Percentiles rank a stretch among this genome's conserved stretches.
These are phyloP conservation scores for Synaphobranchus kaupii DNA, from an alignment of 2,797 vertebrate genomes.

Conservation along the genomic window DNA sequence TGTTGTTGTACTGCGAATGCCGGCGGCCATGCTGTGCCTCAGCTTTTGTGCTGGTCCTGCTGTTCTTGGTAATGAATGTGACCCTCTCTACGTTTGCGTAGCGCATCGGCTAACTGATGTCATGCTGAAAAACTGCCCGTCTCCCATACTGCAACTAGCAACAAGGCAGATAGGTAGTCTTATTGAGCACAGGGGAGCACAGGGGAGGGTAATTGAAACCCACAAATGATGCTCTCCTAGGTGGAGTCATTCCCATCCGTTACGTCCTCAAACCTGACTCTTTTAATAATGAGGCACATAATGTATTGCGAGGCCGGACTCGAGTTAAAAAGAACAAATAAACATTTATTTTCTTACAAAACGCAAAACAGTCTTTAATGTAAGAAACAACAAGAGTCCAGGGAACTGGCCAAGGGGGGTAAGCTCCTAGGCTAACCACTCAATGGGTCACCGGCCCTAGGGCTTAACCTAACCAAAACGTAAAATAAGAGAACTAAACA, in stretches of 20 bases:
- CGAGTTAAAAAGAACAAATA: no score
- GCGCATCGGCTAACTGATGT: not conserved
- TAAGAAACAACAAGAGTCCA: no score
- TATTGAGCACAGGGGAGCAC: slow-evolving; percentile 17
- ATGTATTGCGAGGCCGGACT: no score
- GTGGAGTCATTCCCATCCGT: not conserved
- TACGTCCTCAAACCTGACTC: no score
- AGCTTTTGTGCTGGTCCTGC: not conserved
- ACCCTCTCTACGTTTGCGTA: not conserved
- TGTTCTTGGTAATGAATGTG: slow-evolving; percentile 10
- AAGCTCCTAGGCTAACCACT: no score
- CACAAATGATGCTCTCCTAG: not conserved
- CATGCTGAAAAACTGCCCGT: not conserved
- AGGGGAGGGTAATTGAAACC: not conserved
- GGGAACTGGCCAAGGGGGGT: no score
- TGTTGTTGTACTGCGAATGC: not conserved
- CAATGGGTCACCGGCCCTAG: no score
- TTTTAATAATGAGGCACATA: no score
- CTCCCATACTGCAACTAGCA: not conserved
- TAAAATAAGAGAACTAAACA: no score
- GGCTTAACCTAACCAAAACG: no score
- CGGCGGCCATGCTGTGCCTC: slow-evolving; percentile 1
- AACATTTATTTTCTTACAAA: no score
- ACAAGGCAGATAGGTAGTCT: not conserved
- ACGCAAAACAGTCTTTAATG: no score